A percentile compares a stretch with the other conserved stretches of the same genome.
Conservation (phyloP, 2,888 invertebrate genomes). For the Cephus rjabovi region DNA sequence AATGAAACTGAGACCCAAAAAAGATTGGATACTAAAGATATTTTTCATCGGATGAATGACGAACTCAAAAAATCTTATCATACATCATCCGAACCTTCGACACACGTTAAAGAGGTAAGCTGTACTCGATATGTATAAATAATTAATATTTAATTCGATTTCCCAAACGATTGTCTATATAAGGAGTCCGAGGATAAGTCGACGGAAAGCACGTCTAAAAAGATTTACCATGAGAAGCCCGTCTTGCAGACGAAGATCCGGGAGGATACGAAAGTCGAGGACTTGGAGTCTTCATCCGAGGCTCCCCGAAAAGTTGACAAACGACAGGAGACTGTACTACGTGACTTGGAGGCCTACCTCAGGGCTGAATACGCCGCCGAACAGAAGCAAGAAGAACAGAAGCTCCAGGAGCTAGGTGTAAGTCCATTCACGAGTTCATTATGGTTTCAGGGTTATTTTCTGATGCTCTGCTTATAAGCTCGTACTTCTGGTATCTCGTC, state of each 20-base stretch:
- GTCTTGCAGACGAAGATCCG: not conserved
- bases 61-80: constrained; percentile 15
- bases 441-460: not conserved
- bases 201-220: not conserved
- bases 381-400: constrained; percentile 29
- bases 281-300: constrained; percentile 24
- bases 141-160: not conserved
- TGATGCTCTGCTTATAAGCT: not conserved
- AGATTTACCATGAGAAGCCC: not conserved
- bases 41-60: constrained; percentile 28
- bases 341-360: constrained; percentile 40
- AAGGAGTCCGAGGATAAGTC: not conserved
- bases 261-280: constrained; percentile 20
- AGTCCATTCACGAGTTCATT: constrained; percentile 9
- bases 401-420: constrained; percentile 47
- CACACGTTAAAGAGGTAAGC: not conserved
- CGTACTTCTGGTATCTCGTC: not conserved
- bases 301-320: constrained; percentile 45
- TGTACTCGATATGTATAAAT: not conserved
- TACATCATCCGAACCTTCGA: not conserved
- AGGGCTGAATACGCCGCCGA: constrained; percentile 39
- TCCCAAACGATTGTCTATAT: not conserved
- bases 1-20: constrained; percentile 48
- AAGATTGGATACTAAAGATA: constrained; percentile 27
- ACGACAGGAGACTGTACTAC: constrained; percentile 41